These are phyloP conservation scores for Leptinotarsa juncta DNA, from an alignment of 2,888 invertebrate species.

Conservation along the genomic window DNA sequence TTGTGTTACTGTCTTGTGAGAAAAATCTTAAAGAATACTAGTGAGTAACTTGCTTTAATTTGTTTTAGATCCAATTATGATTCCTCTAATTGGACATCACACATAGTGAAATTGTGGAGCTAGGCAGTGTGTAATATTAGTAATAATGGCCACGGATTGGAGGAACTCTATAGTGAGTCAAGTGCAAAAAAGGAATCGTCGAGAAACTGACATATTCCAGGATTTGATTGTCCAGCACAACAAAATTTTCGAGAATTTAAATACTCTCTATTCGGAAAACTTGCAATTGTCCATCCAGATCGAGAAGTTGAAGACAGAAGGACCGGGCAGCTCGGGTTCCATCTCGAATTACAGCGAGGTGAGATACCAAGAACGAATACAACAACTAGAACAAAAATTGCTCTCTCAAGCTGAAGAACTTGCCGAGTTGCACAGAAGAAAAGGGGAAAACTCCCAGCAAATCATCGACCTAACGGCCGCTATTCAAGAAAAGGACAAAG, in stretches of 20 bases:
- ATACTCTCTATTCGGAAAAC: conserved; percentile 84
- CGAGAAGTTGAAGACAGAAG: conserved; percentile 80
- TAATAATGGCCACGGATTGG: conserved; percentile 66
- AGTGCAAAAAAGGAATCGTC: conserved; percentile 79
- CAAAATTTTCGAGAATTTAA: conserved; percentile 85
- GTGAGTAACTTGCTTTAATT: conserved; percentile 36
- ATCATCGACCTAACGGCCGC: conserved; percentile 89
- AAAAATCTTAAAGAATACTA: conserved; percentile 7
- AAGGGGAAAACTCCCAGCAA: conserved; percentile 94
- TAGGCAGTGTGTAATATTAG: conserved; percentile 2
- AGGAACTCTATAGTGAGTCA: conserved; percentile 77
- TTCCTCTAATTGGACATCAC: conserved; percentile 35
- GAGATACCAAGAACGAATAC: conserved; percentile 68
- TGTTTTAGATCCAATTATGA: conserved; percentile 43
- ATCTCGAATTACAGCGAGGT: conserved; percentile 59
- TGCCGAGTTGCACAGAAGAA: conserved; percentile 87
- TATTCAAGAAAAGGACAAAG: conserved; percentile 87
- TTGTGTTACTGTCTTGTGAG: conserved; percentile 32
- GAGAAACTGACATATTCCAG: conserved; percentile 80
- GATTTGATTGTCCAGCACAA: conserved; percentile 87
- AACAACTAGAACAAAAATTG: conserved; percentile 86
- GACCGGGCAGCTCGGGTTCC: conserved; percentile 55
- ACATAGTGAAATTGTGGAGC: conserved; percentile 30
- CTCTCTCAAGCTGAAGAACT: conserved; percentile 91
- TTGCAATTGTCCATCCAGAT: conserved; percentile 86